These are phyloP conservation scores for Diuraphis noxia DNA, from an alignment of 1,140 invertebrate species.

Conservation along the genomic window DNA sequence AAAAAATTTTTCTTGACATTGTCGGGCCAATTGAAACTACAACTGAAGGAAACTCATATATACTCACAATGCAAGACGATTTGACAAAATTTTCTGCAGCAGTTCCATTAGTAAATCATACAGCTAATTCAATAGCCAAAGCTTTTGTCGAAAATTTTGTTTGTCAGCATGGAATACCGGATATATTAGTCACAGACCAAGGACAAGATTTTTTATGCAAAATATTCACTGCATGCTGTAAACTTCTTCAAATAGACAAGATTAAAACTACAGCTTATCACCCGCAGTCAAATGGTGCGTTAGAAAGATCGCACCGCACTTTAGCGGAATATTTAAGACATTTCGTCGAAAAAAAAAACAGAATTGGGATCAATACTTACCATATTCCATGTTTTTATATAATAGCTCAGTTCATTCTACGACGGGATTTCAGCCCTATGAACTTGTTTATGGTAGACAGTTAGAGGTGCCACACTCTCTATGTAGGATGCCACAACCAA, in stretches of 20 bases:
- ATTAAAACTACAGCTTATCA: slow-evolving; percentile 60
- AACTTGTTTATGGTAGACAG: slow-evolving; percentile 35
- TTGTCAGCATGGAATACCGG: not conserved
- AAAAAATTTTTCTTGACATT: not conserved
- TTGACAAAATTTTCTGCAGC: slow-evolving; percentile 14
- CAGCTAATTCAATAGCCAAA: not conserved
- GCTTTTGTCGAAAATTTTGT: not conserved
- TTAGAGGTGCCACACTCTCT: not conserved
- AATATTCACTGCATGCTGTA: slow-evolving; percentile 55
- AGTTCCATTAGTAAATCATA: not conserved
- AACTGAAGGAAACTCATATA: not conserved
- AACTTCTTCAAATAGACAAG: slow-evolving; percentile 55
- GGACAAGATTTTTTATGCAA: not conserved
- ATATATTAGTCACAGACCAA: not conserved
- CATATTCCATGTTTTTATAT: slow-evolving; percentile 42
- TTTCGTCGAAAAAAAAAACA: slow-evolving; percentile 54
- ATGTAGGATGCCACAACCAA: not conserved
- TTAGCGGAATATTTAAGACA: slow-evolving; percentile 50
- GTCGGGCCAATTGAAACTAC: not conserved
- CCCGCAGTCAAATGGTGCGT: slow-evolving; percentile 59
- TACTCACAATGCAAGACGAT: slow-evolving; percentile 17
- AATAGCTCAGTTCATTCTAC: slow-evolving; percentile 40
- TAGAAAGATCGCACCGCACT: slow-evolving; percentile 41
- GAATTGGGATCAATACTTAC: slow-evolving; percentile 57
- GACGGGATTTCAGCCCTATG: too few relatives aligned